Evolutionary conservation across 2,888 invertebrate species (phyloP).

Genomic region (Heliconius ismenius): DNA sequence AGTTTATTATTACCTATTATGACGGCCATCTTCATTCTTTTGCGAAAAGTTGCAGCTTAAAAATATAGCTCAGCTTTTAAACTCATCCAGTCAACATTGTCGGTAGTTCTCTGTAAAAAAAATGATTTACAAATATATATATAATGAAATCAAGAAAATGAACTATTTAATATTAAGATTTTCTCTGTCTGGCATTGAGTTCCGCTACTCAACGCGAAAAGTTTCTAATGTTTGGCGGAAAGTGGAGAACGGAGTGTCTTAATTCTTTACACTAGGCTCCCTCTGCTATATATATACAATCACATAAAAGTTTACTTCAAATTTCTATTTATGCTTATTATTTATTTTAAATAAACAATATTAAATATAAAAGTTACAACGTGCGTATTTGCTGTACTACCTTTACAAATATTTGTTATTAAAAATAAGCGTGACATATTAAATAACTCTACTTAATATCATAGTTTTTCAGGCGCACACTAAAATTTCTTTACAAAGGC

Average conservation of each 20-base stretch:
- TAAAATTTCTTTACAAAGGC: too few relatives aligned
- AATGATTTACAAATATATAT: neutral
- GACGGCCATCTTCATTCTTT: conserved; percentile 17
- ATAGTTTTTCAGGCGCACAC: too few relatives aligned
- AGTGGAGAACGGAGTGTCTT: neutral
- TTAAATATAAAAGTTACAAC: too few relatives aligned
- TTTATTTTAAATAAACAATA: too few relatives aligned
- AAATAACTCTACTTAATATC: too few relatives aligned
- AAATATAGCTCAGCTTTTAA: neutral
- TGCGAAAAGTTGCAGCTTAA: neutral
- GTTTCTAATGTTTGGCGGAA: neutral
- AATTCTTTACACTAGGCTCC: neutral
- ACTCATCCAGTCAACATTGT: conserved; percentile 15
- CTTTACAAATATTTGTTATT: too few relatives aligned
- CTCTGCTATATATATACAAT: neutral
- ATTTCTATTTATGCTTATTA: too few relatives aligned
- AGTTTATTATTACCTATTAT: conserved; percentile 11
- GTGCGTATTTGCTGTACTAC: too few relatives aligned
- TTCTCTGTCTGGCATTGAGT: neutral
- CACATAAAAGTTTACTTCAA: too few relatives aligned
- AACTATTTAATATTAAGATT: neutral
- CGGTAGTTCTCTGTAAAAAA: conserved; percentile 4
- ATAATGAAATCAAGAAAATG: neutral
- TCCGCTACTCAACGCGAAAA: neutral
- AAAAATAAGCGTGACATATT: too few relatives aligned